Base-by-base conservation (phyloP, 92 coral and sea anemone species). In the Heteractis magnifica region DNA sequence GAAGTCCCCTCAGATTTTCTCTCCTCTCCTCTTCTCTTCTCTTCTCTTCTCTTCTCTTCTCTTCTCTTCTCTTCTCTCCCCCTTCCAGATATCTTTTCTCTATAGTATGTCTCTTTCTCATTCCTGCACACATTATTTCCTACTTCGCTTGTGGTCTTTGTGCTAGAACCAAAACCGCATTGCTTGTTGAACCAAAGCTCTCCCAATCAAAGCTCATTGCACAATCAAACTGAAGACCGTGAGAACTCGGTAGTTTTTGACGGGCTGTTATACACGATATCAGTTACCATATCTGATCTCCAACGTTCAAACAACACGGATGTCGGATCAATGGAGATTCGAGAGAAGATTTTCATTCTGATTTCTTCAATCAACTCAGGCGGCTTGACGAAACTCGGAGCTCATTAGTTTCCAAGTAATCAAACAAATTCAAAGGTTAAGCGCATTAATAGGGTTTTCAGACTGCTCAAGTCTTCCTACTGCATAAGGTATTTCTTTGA, bases 301-400 rank as follows among this genome's bases (percentile, higher is more conserved):
- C 41, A 70, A 55, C 73, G 65, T 81, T 71, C 77, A 81, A 81
- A 81, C 76, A 11, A 19, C 51, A 81, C 84, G 84, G 84, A 81
- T 49, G 84, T 81, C 84, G 64, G 77, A 81, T 81, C 64, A 70
- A 81, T 70, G 77, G 70, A 62, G 34, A 51, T 65, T 12, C 34
- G 8, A 48, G 13, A 81, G 84, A 51, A 81, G 73, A 55, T 56
- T 68, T 81, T 51, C 65, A 19, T 0, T 48, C 84, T 80, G 73
- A 68, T 68, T 68, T 68, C 5, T 10, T 10, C 6, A 21, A 68
- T 68, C 48, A 68, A 23, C 4, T 68, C 73, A 68, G 73, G 21
- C 73, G 73, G 49, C 73, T 68, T 68, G 73, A 26, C 70, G 15
- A 68, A 26, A 68, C 50, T 48, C 13, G 8, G 72, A 9, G 7